Evolutionary conservation across 2,113 vertebrate genomes (phyloP).

Genomic region (Mugil cephalus): DNA sequence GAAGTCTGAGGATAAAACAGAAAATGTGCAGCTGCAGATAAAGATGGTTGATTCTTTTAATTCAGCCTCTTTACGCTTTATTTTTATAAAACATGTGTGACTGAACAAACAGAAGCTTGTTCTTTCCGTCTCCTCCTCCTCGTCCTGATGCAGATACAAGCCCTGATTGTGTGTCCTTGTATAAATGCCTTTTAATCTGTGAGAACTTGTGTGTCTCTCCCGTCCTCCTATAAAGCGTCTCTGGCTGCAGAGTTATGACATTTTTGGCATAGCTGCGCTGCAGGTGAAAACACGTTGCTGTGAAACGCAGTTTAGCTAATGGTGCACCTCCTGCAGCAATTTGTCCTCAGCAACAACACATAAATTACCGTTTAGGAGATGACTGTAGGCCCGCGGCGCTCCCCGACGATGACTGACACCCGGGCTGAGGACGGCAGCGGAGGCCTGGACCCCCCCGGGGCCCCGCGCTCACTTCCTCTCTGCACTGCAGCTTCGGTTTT

Average conservation of each 20-base stretch:
- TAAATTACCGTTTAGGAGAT: conserved; percentile 72
- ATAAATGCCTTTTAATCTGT: neutral
- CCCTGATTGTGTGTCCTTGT: neutral
- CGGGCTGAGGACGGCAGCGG: neutral
- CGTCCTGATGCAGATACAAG: too few relatives aligned
- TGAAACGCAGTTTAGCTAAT: conserved; percentile 74
- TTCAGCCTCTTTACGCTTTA: too few relatives aligned
- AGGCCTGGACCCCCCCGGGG: conserved; percentile 4
- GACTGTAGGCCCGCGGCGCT: conserved; percentile 29
- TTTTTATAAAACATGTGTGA: too few relatives aligned
- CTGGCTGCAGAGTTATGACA: conserved; percentile 70
- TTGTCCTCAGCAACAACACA: conserved; percentile 74
- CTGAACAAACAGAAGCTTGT: too few relatives aligned
- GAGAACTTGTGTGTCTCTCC: neutral
- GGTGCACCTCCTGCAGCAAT: conserved; percentile 77
- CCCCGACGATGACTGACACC: conserved; percentile 34
- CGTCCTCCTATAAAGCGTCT: conserved; percentile 27
- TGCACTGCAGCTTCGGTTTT: conserved; percentile 50
- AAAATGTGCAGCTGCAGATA: too few relatives aligned
- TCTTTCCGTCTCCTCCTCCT: too few relatives aligned
- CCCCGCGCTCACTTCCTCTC: conserved; percentile 37
- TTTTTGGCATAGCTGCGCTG: conserved; percentile 79
- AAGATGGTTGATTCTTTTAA: too few relatives aligned
- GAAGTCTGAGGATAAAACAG: too few relatives aligned
- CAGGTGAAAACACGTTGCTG: conserved; percentile 81